Conservation (phyloP, 2,888 invertebrate species). For the Lydus trimaculatus region DNA sequence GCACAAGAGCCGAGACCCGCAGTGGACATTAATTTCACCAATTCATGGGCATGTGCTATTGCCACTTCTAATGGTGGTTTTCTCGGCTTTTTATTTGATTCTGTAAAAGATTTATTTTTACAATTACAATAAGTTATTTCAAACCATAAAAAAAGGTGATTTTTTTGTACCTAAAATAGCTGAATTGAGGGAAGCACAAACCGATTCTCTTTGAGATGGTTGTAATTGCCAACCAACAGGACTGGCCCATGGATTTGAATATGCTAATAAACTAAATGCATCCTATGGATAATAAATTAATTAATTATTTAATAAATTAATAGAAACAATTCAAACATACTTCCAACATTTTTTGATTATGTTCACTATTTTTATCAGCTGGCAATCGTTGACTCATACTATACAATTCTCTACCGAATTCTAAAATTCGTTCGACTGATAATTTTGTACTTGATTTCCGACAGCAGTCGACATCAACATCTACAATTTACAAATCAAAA, state of each 20-base stretch:
- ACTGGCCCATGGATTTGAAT: slow-evolving; percentile 97
- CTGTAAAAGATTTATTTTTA: slow-evolving; percentile 62
- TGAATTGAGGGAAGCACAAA: slow-evolving; percentile 95
- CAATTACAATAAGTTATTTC: background rate
- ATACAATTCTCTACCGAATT: slow-evolving; percentile 93
- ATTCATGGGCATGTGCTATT: slow-evolving; percentile 87
- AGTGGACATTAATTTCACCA: slow-evolving; percentile 89
- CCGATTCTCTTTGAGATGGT: slow-evolving; percentile 92
- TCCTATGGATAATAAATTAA: slow-evolving; percentile 68
- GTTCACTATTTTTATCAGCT: slow-evolving; percentile 80
- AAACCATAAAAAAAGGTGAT: background rate
- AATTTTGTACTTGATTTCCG: slow-evolving; percentile 67
- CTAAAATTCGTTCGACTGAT: slow-evolving; percentile 91
- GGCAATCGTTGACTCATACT: slow-evolving; percentile 87
- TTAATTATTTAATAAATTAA: slow-evolving; percentile 3
- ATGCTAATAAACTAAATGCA: slow-evolving; percentile 97
- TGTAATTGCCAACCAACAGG: slow-evolving; percentile 96
- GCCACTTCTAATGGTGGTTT: slow-evolving; percentile 93
- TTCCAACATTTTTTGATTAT: slow-evolving; percentile 91
- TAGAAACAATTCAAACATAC: slow-evolving; percentile 60
- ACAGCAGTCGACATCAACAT: slow-evolving; percentile 61
- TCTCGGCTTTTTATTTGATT: slow-evolving; percentile 88
- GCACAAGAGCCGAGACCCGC: slow-evolving; percentile 93
- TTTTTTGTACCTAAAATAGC: slow-evolving; percentile 86
- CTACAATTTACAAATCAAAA: slow-evolving; percentile 54